Conservation (phyloP, 1,140 invertebrate genomes). For the Trichoplusia ni region DNA sequence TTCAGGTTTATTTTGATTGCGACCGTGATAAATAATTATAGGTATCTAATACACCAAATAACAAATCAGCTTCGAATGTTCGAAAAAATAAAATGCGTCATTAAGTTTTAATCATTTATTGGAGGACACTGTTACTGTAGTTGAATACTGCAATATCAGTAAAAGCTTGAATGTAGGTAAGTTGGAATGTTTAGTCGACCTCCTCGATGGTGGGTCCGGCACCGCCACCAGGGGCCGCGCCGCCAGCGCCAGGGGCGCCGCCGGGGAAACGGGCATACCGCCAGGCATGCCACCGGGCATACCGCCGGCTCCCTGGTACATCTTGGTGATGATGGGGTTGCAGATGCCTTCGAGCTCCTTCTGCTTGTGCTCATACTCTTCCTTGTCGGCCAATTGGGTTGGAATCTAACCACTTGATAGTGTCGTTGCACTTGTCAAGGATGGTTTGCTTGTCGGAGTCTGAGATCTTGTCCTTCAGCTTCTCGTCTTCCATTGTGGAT, state of each 20-base stretch:
- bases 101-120: slow-evolving; percentile 39
- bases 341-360: slow-evolving; percentile 93
- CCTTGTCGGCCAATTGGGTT: slow-evolving; percentile 96
- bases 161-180: slow-evolving; percentile 14
- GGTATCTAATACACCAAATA: too few species aligned
- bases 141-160: slow-evolving; percentile 21
- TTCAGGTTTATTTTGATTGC: too few species aligned
- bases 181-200: slow-evolving; percentile 91
- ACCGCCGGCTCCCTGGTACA: slow-evolving; percentile 90
- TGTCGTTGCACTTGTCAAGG: slow-evolving; percentile 95
- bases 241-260: slow-evolving; percentile 82
- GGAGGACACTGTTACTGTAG: slow-evolving; percentile 22
- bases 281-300: slow-evolving; percentile 85
- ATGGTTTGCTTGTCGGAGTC: slow-evolving; percentile 94
- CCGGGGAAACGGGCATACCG: slow-evolving; percentile 83
- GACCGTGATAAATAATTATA: too few species aligned
- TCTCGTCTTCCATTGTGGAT: slow-evolving; percentile 94
- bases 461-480: slow-evolving; percentile 94
- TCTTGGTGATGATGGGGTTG: slow-evolving; percentile 93
- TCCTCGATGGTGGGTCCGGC: slow-evolving; percentile 96
- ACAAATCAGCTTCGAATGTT: too few species aligned
- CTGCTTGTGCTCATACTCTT: slow-evolving; percentile 96
- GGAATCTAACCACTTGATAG: slow-evolving; percentile 96
- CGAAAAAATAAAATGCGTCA: slow-evolving; percentile 12
- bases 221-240: slow-evolving; percentile 83